Conservation (phyloP, 2,113 vertebrate genomes). For the Morphnarchus princeps region DNA sequence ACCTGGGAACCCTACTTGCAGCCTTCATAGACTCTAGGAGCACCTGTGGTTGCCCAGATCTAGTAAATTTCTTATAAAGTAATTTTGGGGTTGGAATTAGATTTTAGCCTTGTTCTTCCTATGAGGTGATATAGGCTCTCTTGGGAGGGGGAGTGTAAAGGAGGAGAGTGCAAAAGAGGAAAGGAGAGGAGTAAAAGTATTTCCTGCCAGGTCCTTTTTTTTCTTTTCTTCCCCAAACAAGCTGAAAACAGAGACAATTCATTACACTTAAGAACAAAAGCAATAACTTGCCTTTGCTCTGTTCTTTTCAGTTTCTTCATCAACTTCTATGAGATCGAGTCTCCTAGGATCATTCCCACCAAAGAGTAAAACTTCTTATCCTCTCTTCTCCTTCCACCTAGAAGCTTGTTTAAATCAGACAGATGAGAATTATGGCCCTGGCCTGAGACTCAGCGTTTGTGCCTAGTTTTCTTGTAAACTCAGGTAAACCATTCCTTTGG, state of each 20-base stretch:
- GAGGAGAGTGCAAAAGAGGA: neutral
- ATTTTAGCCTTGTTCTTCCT: neutral
- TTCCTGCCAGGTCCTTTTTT: neutral
- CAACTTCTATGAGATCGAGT: neutral
- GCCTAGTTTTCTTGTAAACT: neutral
- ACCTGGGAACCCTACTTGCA: neutral
- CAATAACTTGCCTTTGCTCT: neutral
- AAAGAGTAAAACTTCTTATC: neutral
- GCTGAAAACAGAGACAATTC: neutral
- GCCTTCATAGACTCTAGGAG: neutral
- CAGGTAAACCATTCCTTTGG: neutral
- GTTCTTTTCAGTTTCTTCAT: neutral
- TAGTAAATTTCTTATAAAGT: neutral
- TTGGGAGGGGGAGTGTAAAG: neutral
- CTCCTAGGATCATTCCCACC: neutral
- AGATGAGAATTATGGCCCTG: neutral
- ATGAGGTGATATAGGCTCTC: neutral
- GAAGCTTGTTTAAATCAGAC: neutral
- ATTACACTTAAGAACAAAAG: neutral
- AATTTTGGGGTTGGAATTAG: neutral
- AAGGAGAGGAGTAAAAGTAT: neutral
- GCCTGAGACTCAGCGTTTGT: neutral
- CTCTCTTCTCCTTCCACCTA: neutral
- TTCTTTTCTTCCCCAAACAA: neutral
- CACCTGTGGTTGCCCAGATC: neutral